A percentile compares a stretch with the other conserved stretches of the same genome.
phyloP scores from a whole-genome alignment of 2,797 vertebrate genomes.

The Octomys mimax region DNA sequence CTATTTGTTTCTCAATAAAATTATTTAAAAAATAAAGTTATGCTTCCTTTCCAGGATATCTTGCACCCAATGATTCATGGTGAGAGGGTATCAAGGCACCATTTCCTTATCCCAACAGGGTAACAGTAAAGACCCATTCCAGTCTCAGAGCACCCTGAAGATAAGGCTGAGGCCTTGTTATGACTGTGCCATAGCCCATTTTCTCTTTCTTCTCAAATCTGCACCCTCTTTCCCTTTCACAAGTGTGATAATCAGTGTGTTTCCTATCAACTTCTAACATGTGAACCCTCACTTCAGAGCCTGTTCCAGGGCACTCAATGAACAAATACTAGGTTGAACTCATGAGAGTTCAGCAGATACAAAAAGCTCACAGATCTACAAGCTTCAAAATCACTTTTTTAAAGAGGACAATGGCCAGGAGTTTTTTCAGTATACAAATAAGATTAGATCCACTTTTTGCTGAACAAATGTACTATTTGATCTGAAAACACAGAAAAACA shows the following conservation, averaged over 20 bases:
- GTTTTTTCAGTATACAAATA: conserved; percentile 53
- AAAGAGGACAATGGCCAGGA: background rate
- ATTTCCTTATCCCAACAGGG: background rate
- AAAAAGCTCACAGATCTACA: conserved; percentile 40
- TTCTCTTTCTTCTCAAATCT: background rate
- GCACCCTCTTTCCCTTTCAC: background rate
- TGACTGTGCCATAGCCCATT: background rate
- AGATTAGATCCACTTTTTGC: conserved; percentile 47
- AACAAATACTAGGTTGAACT: conserved; percentile 22
- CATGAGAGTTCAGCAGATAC: background rate
- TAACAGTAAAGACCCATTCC: background rate
- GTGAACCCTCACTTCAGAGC: background rate
- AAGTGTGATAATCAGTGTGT: background rate
- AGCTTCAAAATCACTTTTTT: conserved; percentile 60
- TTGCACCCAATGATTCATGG: background rate
- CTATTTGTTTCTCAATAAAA: no score
- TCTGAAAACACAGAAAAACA: conserved; percentile 48
- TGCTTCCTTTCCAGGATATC: background rate
- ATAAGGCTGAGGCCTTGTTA: conserved; percentile 27
- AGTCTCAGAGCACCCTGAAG: background rate
- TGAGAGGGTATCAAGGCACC: background rate
- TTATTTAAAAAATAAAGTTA: background rate
- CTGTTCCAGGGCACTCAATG: background rate
- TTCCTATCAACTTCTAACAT: background rate
- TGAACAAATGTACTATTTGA: conserved; percentile 55